Conservation (phyloP, 2,113 vertebrate genomes). For the Chaenocephalus aceratus region DNA sequence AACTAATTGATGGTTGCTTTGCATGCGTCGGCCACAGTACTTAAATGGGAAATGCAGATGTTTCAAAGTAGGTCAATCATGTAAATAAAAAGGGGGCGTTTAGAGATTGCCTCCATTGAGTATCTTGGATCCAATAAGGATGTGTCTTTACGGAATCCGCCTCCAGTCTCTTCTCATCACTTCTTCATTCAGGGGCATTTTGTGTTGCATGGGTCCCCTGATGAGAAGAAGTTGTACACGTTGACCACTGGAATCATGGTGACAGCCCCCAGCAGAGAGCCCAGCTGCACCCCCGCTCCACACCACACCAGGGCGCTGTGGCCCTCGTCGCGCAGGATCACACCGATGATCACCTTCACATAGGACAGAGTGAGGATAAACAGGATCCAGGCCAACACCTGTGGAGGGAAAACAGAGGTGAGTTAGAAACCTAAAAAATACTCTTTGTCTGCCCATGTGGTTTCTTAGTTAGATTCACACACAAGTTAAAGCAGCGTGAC, state of each 20-base stretch:
- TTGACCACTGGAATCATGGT: constrained; percentile 87
- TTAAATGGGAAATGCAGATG: neutral
- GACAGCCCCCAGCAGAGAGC: constrained; percentile 87
- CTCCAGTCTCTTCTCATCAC: neutral
- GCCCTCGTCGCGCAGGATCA: constrained; percentile 86
- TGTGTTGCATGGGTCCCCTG: constrained; percentile 85
- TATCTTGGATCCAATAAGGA: neutral
- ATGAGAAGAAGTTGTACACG: constrained; percentile 78
- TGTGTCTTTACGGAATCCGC: neutral
- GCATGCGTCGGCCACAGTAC: neutral
- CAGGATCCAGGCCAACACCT: constrained; percentile 85
- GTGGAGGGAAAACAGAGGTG: constrained; percentile 6
- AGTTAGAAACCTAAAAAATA: neutral
- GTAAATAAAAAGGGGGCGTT: no score
- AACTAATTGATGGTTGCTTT: neutral
- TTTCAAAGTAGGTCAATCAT: neutral
- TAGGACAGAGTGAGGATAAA: constrained; percentile 85
- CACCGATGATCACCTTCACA: constrained; percentile 87
- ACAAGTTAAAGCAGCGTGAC: constrained; percentile 26
- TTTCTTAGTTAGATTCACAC: neutral
- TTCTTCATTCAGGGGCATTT: constrained; percentile 64
- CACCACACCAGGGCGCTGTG: constrained; percentile 89
- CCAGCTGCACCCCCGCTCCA: constrained; percentile 87
- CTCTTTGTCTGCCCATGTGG: neutral
- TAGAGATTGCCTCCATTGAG: neutral